Evolutionary conservation across 2,888 invertebrate genomes (phyloP).

Genomic region (Xestia rhomboidea): DNA sequence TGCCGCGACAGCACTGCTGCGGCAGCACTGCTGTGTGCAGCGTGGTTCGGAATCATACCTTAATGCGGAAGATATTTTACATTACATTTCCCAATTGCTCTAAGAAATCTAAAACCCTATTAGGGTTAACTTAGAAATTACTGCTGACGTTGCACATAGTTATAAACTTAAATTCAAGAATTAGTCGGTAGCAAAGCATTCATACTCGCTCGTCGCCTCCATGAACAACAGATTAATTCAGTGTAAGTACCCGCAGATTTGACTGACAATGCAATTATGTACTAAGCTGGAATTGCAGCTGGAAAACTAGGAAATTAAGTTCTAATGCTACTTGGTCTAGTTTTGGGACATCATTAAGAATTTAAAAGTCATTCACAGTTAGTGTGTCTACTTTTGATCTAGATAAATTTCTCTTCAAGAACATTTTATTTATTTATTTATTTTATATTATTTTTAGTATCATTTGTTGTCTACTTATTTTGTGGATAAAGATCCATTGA

Average conservation of each 20-base stretch:
- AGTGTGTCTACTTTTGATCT: not conserved
- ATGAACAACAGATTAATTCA: constrained; percentile 44
- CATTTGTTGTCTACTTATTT: not conserved
- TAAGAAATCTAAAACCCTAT: not conserved
- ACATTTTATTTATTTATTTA: no score
- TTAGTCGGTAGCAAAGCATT: constrained; percentile 30
- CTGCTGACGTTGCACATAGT: not conserved
- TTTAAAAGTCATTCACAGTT: not conserved
- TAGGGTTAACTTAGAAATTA: constrained; percentile 14
- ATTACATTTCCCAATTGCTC: no score
- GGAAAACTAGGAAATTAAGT: constrained; percentile 3
- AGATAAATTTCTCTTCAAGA: not conserved
- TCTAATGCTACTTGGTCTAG: not conserved
- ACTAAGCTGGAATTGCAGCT: constrained; percentile 14
- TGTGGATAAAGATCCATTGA: not conserved
- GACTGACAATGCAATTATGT: constrained; percentile 29
- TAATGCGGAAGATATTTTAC: no score
- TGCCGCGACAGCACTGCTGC: no score
- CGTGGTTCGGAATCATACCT: no score
- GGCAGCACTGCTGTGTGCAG: no score
- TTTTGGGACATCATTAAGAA: not conserved
- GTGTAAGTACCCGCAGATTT: constrained; percentile 40
- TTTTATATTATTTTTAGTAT: not conserved
- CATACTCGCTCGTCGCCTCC: constrained; percentile 29
- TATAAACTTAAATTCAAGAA: constrained; percentile 28